phyloP scores from a whole-genome alignment of 2,888 invertebrate genomes.

The Aquatica leii region DNA sequence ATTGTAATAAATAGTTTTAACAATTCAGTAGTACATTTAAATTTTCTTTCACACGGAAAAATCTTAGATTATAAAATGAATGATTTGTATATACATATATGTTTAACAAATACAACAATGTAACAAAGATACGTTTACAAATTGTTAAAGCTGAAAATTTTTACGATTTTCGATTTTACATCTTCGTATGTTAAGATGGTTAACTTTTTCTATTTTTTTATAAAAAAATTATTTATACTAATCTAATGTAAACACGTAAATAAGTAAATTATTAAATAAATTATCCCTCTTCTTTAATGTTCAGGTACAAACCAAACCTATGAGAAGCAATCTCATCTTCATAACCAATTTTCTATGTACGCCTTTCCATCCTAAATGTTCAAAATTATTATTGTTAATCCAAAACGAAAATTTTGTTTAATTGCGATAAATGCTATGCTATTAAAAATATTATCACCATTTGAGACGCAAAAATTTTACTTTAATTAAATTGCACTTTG shows the following conservation, averaged over 20 bases:
- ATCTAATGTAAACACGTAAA: constrained; percentile 20
- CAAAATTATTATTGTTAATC: neutral
- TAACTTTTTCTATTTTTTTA: neutral
- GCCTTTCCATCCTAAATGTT: neutral
- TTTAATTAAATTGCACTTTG: constrained; percentile 6
- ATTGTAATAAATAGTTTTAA: constrained; percentile 32
- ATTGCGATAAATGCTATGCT: neutral
- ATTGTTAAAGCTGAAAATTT: neutral
- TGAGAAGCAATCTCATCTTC: constrained; percentile 26
- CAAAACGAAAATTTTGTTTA: neutral
- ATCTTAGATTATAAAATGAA: neutral
- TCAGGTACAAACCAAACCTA: constrained; percentile 34
- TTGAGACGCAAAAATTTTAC: neutral
- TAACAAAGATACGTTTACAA: constrained; percentile 9
- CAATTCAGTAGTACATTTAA: constrained; percentile 23
- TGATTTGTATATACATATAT: constrained; percentile 1
- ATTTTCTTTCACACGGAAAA: constrained; percentile 6
- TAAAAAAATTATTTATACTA: no score
- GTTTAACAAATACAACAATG: constrained; percentile 7
- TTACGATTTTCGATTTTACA: neutral
- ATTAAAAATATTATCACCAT: neutral
- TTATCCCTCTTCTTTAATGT: constrained; percentile 25
- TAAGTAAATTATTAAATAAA: constrained; percentile 19
- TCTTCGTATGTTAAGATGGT: no score
- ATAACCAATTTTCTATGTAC: constrained; percentile 18